Base-by-base conservation (phyloP, 2,888 invertebrate species). In the Diogma glabrata region DNA sequence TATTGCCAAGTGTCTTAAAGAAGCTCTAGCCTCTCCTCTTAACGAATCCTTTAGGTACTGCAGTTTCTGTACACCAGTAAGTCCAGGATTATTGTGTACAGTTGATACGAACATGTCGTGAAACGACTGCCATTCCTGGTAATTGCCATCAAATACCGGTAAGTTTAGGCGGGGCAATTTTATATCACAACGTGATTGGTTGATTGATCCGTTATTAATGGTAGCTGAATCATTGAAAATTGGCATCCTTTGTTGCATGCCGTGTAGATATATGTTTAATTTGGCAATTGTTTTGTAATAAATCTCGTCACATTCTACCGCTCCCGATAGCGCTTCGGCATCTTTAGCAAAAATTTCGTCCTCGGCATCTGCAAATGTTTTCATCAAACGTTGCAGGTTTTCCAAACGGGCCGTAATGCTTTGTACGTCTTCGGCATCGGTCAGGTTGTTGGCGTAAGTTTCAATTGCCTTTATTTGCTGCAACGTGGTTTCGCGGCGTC, bases 351-450 rank as follows among this genome's bases (percentile, higher is more conserved):
- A 36, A 14, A n/a, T 36, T 36, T 36, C n/a, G n/a, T 36, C 36
- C 6, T 36, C 36, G 36, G 36, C 36, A 36, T 36, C n/a, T 12
- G 36, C 16, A 36, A 36, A 36, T 36, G 9, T 16, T 16, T n/a
- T 36, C 36, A 36, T 36, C n/a, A 36, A 36, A 36, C 36, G 36
- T 36, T 36, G n/a, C 36, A 36, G 9, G 4, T n/a, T 36, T 36
- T 36, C n/a, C 36, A 36, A 10, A 3, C 36, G 9, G n/a, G 5
- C 36, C 36, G n/a, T 36, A 36, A 36, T 16, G 33, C 5, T 10
- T 4, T 33, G 14, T 2, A 33, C 12, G 16, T 33, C 33, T 33
- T 33, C 10, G 16, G 33, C 16, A 33, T 33, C 33, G 33, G 33
- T 33, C 6, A 33, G 4, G 5, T 4, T 33, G 33, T 33, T 33